Evolutionary conservation across 2,888 invertebrate species (phyloP).

Genomic region (Xylota segnis): DNA sequence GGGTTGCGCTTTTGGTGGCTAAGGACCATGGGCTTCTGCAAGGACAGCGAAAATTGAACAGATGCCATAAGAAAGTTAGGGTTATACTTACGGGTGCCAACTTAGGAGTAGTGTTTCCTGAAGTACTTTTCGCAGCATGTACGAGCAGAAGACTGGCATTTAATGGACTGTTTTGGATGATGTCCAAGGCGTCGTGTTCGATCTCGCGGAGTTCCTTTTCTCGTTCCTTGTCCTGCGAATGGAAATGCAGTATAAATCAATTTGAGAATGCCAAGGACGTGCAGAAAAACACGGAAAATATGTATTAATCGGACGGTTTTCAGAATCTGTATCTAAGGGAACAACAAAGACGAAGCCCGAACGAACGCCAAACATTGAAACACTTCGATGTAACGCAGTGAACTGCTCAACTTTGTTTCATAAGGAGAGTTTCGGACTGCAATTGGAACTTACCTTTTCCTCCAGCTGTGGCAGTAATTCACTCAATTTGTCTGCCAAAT

Average conservation of each 20-base stretch:
- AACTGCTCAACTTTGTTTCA: no score
- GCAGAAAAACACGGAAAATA: neutral
- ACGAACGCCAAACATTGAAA: no score
- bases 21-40: conserved; percentile 81
- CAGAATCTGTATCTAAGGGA: no score
- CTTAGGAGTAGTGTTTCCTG: conserved; percentile 63
- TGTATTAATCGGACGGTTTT: neutral
- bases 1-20: conserved; percentile 84
- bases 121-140: conserved; percentile 39
- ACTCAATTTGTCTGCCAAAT: conserved; percentile 91
- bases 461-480: conserved; percentile 86
- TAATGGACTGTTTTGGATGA: conserved; percentile 78
- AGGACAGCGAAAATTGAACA: neutral
- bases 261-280: no score
- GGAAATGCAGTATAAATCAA: neutral
- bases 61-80: neutral
- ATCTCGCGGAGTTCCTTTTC: conserved; percentile 80
- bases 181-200: conserved; percentile 78
- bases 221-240: conserved; percentile 79
- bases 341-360: no score
- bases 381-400: no score
- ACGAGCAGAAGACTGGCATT: conserved; percentile 74
- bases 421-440: no score
- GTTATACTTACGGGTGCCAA: conserved; percentile 77
- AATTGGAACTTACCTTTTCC: conserved; percentile 78